Evolutionary conservation across 2,888 invertebrate species (phyloP).

Genomic region (Caenorhabditis uteleia): DNA sequence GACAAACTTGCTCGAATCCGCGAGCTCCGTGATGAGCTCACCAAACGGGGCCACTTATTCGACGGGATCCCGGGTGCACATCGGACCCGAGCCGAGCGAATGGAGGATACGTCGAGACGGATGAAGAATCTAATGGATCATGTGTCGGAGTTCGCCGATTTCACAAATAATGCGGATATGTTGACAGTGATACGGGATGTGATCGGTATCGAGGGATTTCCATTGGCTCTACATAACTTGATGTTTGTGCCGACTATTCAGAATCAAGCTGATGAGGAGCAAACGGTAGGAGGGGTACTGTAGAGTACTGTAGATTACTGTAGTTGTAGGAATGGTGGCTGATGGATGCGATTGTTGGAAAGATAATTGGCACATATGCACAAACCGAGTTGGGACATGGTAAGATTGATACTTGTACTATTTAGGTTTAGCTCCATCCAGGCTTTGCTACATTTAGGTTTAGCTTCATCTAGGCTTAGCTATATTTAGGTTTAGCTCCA

Average conservation of each 20-base stretch:
- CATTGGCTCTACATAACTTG: slow-evolving; percentile 81
- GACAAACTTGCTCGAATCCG: slow-evolving; percentile 24
- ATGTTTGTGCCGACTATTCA: slow-evolving; percentile 91
- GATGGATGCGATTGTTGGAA: slow-evolving; percentile 77
- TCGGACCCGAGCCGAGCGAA: slow-evolving; percentile 22
- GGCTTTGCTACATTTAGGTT: too few relatives aligned
- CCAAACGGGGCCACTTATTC: slow-evolving; percentile 22
- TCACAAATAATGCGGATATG: slow-evolving; percentile 24
- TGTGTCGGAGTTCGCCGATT: slow-evolving; percentile 27
- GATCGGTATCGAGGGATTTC: slow-evolving; percentile 71
- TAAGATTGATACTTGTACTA: neutral
- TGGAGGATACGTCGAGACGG: slow-evolving; percentile 35
- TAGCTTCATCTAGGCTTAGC: too few relatives aligned
- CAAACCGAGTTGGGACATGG: slow-evolving; percentile 91
- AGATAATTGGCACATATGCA: slow-evolving; percentile 90
- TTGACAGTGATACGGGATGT: slow-evolving; percentile 26
- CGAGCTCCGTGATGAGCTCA: slow-evolving; percentile 29
- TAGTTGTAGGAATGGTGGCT: slow-evolving; percentile 87
- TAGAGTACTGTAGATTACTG: too few relatives aligned
- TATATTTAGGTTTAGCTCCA: too few relatives aligned
- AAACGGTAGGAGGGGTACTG: slow-evolving; percentile 81
- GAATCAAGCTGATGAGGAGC: slow-evolving; percentile 86
- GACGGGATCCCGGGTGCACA: slow-evolving; percentile 25
- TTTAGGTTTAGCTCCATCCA: too few relatives aligned
- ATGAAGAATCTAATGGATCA: slow-evolving; percentile 36